Evolutionary conservation across 2,113 vertebrate genomes (phyloP), one percentile per base, ranked within the genome.

Genomic region (Scatophagus argus): DNA sequence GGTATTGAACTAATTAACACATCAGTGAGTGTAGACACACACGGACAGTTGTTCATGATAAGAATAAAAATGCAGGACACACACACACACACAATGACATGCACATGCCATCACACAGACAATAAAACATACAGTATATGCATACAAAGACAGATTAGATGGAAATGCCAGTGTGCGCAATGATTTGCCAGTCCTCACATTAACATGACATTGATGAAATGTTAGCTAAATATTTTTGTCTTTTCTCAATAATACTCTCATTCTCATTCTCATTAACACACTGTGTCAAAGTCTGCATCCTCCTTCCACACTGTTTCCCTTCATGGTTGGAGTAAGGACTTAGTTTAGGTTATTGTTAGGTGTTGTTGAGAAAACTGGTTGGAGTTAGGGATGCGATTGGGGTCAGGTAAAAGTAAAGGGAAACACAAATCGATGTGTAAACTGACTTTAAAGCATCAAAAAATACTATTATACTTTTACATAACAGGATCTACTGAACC

Each of bases 1-100:
- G 29, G 16, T 56, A 46, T 70, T 86, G 84, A 81, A 76, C 87
- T 90, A 90, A 92, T 90, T 86, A 90, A 83, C 69, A 51, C 68
- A 38, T 90, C 84, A 71, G 82, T 78, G 66, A 78, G 34, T 25
- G 67, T 6, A 51, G n/a, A 52, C 25, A 43, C 36, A 58, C 19
- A 46, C 49, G 3, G 46, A 3, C 65, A 41, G 19, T 23, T 43
- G 46, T 77, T 81, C 81, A 87, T 77, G 62, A 84, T 79, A 80
- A 66, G 68, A 63, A 79, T 68, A 36, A 38, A 38, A 23, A 38
- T 0, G 5, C 19, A 25, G 2, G 12, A 1, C 21, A 23, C 19
- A 14, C 32, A 38, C 34, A 59, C 12, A 5, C 7, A 23, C 19
- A 14, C 32, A 38, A 21, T 38, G 6, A 5, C 7, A 14, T 16